Evolutionary conservation across 1,140 invertebrate genomes (phyloP), one percentile per base, ranked within the genome.

Genomic region (Drosophila funebris): DNA sequence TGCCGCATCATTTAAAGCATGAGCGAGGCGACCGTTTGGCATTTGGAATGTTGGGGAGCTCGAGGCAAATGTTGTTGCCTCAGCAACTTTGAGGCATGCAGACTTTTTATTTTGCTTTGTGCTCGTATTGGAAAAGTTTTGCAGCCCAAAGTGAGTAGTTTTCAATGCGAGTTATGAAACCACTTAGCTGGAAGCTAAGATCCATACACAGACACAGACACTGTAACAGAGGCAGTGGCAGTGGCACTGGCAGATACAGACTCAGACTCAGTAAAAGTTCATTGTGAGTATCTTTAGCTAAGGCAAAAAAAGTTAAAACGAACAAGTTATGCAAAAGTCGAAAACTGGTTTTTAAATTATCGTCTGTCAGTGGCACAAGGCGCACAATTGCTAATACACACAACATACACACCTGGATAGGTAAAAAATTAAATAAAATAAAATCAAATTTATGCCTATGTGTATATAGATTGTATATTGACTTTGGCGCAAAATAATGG

Each of bases 401-500:
- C 67, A 27, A 46, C 18, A 33, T 22, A 52, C 9, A 31, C 68
- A 71, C 70, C 64, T 73, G 70, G 46, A 24, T 37, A 31, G 41
- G 43, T 48, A 18, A 52, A 68, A 53, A 48, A 57, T 69, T 52
- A 71, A 63, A 64, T 69, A 57, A 64, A 63, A 58, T 43, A 57
- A 53, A 64, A 71, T 50, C 53, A 58, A 75, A 75, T 71, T 64
- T 62, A 71, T 71, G 41, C 58, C 22, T 22, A 9, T 4, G 48
- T 58, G 33, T 60, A 53, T 50, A 69, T 46, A 73, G 60, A 73
- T 76, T 66, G 60, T 76, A 76, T 88, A 88, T 88, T 88, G 83
- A 81, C 78, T 83, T 79, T 76, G 78, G 61, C 52, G 64, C 61
- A 69, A 64, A 88, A 79, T 88, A 88, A 88, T 88, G 83, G 83